phyloP scores from a whole-genome alignment of 2,797 vertebrate genomes.

The Poliocrania exsul region DNA sequence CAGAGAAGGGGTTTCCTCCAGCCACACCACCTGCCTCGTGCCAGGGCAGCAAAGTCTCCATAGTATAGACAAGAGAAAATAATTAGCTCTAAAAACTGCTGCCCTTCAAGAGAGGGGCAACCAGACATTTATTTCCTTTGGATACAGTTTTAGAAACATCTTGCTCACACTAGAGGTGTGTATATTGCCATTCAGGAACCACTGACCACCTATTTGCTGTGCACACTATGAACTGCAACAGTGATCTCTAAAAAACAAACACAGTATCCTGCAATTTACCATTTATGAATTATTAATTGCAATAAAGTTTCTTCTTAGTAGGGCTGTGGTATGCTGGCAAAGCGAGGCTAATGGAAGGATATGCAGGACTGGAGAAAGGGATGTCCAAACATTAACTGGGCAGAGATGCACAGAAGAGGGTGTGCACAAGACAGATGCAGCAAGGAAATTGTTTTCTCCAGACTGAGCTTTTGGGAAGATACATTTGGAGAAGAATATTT shows the following conservation, averaged over 20 bases:
- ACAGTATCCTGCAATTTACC: background rate
- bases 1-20: background rate
- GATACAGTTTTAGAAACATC: background rate
- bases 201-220: background rate
- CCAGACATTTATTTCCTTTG: background rate
- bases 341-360: background rate
- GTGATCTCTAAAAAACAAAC: background rate
- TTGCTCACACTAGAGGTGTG: background rate
- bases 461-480: background rate
- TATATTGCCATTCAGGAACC: background rate
- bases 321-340: background rate
- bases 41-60: background rate
- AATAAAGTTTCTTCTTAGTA: background rate
- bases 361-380: background rate
- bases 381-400: background rate
- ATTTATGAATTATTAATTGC: background rate
- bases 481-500: background rate
- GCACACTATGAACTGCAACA: background rate
- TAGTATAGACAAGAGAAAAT: background rate
- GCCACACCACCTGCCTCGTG: background rate
- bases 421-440: conserved; percentile 22
- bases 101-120: background rate
- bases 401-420: conserved; percentile 8
- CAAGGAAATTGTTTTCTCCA: background rate
- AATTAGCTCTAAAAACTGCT: background rate